Base-by-base conservation (phyloP, 2,113 vertebrate genomes). In the Peromyscus polionotus region DNA sequence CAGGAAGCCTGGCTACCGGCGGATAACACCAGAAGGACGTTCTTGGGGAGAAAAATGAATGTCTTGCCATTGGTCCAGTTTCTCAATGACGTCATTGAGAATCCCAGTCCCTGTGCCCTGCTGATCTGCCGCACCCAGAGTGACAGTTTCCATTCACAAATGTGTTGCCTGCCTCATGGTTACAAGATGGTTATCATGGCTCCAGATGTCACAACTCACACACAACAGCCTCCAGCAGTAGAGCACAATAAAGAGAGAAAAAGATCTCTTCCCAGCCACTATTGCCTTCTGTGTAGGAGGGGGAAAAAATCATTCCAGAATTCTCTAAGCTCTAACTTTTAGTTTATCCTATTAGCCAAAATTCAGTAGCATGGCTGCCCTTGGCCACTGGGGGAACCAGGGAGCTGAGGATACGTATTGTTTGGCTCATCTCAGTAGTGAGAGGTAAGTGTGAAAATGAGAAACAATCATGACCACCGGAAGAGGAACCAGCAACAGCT, bases 301-400 rank as follows among this genome's bases (percentile, higher is more conserved):
- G 14, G 57, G 13, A 12, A 96, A 86, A 96, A 86, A 45, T 63
- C 26, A 89, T 89, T 72, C 57, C 19, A 76, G 28, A 92, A 90
- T 87, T 51, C 10, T 63, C 65, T 75, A 17, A 19, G 31, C 9
- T n/a, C 9, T n/a, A 93, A 36, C 24, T 88, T 91, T 28, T 13
- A 36, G 84, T 79, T 68, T 39, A 68, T 22, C 22, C 42, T 26
- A 45, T 6, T 76, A 76, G 42, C 11, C 22, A 45, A 93, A 68
- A 63, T 8, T 57, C 31, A 45, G 59, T 48, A 67, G 6, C 59
- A 4, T 83, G n/a, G 51, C 75, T 42, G 80, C 19, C 1, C 1
- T 20, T 70, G 24, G 42, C 73, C 65, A 5, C 19, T 45, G 70
- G 31, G 51, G 57, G 33, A 7, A 16, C 6, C 6, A 33, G 7